Evolutionary conservation across 2,888 invertebrate species (phyloP).

Genomic region (Atherix ibis): DNA sequence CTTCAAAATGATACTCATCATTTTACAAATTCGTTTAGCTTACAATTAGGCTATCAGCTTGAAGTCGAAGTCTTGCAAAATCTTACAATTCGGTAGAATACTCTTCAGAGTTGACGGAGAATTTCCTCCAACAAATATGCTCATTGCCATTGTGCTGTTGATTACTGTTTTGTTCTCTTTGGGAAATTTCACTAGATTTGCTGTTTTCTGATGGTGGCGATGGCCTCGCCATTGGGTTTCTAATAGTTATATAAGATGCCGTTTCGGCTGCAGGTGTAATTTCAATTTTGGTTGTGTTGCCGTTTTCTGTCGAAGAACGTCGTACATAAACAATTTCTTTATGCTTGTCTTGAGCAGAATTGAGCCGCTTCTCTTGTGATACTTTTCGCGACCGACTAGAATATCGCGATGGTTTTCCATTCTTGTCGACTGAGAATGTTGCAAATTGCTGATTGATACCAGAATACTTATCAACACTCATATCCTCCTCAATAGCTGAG

Average conservation of each 20-base stretch:
- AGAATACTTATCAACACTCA: constrained; percentile 32
- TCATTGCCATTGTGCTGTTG: constrained; percentile 18
- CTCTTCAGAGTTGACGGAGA: constrained; percentile 30
- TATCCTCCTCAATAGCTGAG: constrained; percentile 33
- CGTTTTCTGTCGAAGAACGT: constrained; percentile 22
- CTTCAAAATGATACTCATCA: too few species aligned
- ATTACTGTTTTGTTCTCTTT: constrained; percentile 4
- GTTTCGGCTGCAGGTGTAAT: constrained; percentile 30
- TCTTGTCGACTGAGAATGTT: constrained; percentile 15
- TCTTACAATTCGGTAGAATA: constrained; percentile 33
- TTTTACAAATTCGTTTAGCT: too few species aligned
- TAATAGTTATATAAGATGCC: constrained; percentile 17
- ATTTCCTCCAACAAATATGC: constrained; percentile 39
- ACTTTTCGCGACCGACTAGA: constrained; percentile 19
- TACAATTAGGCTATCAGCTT: too few species aligned
- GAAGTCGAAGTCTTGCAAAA: too few species aligned
- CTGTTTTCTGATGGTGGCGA: constrained; percentile 12
- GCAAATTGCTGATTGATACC: constrained; percentile 26
- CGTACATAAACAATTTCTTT: constrained; percentile 30
- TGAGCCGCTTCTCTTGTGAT: constrained; percentile 4
- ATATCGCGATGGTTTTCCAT: constrained; percentile 15
- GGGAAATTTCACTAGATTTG: constrained; percentile 14
- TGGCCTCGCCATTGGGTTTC: constrained; percentile 16
- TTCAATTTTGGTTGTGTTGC: constrained; percentile 28
- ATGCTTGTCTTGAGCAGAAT: constrained; percentile 16